Evolutionary conservation across 2,797 vertebrate species (phyloP).

Genomic region (Eurystomus glaucurus): DNA sequence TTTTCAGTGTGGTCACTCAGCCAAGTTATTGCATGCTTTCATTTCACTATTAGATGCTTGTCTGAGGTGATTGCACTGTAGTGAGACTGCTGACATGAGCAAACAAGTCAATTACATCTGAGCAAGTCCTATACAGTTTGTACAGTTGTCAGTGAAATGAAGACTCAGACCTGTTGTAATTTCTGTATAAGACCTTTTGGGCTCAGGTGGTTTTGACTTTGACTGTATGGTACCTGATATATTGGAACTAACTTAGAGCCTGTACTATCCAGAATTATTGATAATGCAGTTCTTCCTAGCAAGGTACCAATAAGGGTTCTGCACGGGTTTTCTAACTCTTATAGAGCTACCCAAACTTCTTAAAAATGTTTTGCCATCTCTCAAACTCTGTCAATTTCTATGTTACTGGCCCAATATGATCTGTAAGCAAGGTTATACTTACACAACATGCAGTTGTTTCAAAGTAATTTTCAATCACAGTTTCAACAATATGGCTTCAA

Average conservation of each 20-base stretch:
- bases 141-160: neutral
- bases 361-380: neutral
- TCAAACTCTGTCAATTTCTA: neutral
- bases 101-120: neutral
- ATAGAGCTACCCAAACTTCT: neutral
- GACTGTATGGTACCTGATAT: neutral
- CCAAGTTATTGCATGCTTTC: neutral
- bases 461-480: neutral
- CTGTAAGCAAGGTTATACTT: neutral
- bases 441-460: neutral
- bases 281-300: neutral
- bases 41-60: neutral
- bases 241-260: neutral
- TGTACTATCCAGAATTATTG: neutral
- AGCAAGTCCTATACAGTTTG: neutral
- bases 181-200: neutral
- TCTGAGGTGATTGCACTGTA: neutral
- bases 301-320: neutral
- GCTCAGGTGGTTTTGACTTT: neutral
- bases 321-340: neutral
- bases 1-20: neutral
- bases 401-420: neutral
- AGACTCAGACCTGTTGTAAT: neutral
- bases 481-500: neutral
- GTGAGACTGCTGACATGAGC: neutral